phyloP scores from a whole-genome alignment of 2,113 vertebrate species.

The Oryzias javanicus region DNA sequence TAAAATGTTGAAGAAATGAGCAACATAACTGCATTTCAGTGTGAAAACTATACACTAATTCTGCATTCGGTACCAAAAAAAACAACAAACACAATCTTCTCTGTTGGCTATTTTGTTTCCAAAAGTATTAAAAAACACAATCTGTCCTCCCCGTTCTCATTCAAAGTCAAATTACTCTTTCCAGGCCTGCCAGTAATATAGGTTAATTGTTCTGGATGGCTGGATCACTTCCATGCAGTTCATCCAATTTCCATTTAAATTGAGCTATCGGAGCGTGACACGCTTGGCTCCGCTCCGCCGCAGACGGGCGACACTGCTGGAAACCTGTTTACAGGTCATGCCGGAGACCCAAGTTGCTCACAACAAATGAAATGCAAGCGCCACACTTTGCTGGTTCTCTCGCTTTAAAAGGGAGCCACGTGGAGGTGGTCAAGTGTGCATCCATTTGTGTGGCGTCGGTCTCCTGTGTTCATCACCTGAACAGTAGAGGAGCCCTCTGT shows the following conservation, averaged over 20 bases:
- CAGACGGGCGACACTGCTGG: slow-evolving; percentile 37
- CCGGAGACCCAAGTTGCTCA: slow-evolving; percentile 32
- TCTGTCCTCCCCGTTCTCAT: slow-evolving; percentile 44
- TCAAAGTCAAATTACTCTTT: slow-evolving; percentile 72
- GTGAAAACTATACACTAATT: slow-evolving; percentile 10
- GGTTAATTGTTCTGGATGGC: slow-evolving; percentile 78
- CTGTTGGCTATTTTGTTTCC: slow-evolving; percentile 47
- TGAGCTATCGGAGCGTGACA: slow-evolving; percentile 72
- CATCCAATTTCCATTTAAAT: slow-evolving; percentile 81
- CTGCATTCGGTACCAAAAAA: slow-evolving; percentile 4
- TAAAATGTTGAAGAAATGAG: no score
- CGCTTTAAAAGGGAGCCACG: slow-evolving; percentile 28
- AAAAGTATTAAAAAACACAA: slow-evolving; percentile 46
- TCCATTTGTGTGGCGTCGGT: no score
- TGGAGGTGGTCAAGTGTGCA: slow-evolving; percentile 27
- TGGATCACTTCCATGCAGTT: slow-evolving; percentile 78
- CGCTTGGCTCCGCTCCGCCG: slow-evolving; percentile 36
- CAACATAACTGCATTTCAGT: no score
- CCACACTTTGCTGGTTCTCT: slow-evolving; percentile 42
- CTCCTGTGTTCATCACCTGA: slow-evolving; percentile 3
- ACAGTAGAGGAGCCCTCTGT: no score
- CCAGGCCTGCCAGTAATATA: slow-evolving; percentile 70
- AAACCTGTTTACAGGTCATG: slow-evolving; percentile 60
- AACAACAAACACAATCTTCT: slow-evolving; percentile 20
- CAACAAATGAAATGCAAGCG: slow-evolving; percentile 38